Conservation (phyloP, 2,113 vertebrate species). For the Phaethon lepturus region DNA sequence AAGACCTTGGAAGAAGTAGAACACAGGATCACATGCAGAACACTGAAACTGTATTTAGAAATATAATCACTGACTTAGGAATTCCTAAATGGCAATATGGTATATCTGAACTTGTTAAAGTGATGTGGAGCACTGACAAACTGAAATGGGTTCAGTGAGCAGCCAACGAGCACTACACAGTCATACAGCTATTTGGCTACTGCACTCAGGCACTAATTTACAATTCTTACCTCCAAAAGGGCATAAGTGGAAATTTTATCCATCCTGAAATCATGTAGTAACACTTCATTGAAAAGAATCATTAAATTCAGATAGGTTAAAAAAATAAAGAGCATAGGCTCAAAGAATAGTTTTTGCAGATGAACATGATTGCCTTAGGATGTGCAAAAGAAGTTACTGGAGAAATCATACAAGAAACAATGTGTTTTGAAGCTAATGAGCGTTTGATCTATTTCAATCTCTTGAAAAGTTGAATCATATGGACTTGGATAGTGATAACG, state of each 20-base stretch:
- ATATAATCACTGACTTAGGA: background rate
- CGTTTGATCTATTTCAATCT: background rate
- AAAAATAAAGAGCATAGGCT: background rate
- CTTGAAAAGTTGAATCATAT: background rate
- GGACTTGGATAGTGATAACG: background rate
- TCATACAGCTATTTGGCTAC: background rate
- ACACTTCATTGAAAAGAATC: background rate
- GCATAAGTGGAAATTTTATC: background rate
- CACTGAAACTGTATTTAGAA: background rate
- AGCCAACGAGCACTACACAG: rapidly evolving
- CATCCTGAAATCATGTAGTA: background rate
- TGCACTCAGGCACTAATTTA: background rate
- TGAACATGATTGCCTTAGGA: background rate
- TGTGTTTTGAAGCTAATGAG: background rate
- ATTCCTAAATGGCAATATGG: background rate
- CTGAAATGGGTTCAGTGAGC: background rate
- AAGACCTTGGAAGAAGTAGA: background rate
- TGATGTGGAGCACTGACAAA: background rate
- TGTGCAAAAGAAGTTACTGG: background rate
- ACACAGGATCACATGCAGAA: background rate
- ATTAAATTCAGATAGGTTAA: background rate
- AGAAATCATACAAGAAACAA: background rate
- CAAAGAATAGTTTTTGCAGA: background rate
- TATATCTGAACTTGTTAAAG: background rate
- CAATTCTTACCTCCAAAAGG: background rate